Percentiles rank a stretch among this genome's conserved stretches.
Conservation (phyloP, 2,797 vertebrate genomes). For the Acanthurus leucopareius region DNA sequence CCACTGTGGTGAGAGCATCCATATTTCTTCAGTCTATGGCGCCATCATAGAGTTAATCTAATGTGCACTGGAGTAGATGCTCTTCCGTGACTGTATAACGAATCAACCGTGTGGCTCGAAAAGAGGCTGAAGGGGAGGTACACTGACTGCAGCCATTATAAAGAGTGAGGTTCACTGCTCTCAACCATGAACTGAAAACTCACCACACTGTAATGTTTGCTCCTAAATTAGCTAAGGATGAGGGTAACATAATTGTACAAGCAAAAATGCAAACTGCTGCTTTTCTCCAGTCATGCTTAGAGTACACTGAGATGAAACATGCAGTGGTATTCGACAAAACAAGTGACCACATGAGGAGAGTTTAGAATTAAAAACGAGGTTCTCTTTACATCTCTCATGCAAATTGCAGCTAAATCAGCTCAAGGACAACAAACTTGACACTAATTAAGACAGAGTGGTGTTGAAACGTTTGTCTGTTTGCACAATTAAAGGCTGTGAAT, state of each 20-base stretch:
- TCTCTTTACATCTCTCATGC: too few species aligned
- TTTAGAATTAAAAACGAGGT: too few species aligned
- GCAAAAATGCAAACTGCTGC: constrained; percentile 37
- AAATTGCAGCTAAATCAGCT: too few species aligned
- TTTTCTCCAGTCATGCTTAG: constrained; percentile 12
- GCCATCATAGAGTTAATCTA: constrained; percentile 24
- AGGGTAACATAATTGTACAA: constrained; percentile 5
- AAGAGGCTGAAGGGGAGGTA: constrained; percentile 4
- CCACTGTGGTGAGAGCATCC: constrained; percentile 13
- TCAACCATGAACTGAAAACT: constrained; percentile 28
- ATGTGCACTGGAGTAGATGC: constrained; percentile 37
- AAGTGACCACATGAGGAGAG: neutral
- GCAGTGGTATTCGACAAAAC: constrained; percentile 8
- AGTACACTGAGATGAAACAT: constrained; percentile 5
- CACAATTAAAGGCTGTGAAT: too few species aligned
- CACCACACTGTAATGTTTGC: constrained; percentile 4
- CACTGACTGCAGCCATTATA: constrained; percentile 23
- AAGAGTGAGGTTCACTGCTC: constrained; percentile 13
- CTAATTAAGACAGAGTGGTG: too few species aligned
- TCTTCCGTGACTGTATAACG: constrained; percentile 23
- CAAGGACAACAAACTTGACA: too few species aligned
- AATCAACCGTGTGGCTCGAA: constrained; percentile 36
- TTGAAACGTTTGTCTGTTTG: too few species aligned
- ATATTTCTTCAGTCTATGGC: constrained; percentile 10
- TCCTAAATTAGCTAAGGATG: constrained; percentile 19